Evolutionary conservation across 2,888 invertebrate species (phyloP).

Genomic region (Eumacrocentrus americanus): DNA sequence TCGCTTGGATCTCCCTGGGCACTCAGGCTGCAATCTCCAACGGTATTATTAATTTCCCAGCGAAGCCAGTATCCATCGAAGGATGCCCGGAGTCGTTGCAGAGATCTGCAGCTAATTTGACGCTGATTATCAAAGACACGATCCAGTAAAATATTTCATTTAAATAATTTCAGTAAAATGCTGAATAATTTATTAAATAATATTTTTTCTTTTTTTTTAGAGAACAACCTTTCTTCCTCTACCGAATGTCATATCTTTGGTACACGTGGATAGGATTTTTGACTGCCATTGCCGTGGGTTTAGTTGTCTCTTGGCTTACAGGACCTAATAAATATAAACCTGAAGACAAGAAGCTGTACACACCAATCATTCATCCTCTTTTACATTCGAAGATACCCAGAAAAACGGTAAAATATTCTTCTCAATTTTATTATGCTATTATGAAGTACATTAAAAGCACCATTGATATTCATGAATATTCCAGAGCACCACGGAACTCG

Average conservation of each 20-base stretch:
- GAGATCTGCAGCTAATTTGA: slow-evolving; percentile 45
- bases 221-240: slow-evolving; percentile 70
- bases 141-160: slow-evolving; percentile 38
- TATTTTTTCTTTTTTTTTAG: slow-evolving; percentile 49
- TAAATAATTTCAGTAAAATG: slow-evolving; percentile 2
- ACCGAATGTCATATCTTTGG: slow-evolving; percentile 78
- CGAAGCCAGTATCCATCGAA: slow-evolving; percentile 69
- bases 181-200: slow-evolving; percentile 14
- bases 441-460: too few relatives aligned
- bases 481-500: slow-evolving; percentile 35
- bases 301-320: slow-evolving; percentile 73
- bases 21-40: slow-evolving; percentile 72
- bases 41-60: slow-evolving; percentile 67
- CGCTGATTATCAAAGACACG: slow-evolving; percentile 40
- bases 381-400: slow-evolving; percentile 46
- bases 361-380: slow-evolving; percentile 69
- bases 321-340: slow-evolving; percentile 67
- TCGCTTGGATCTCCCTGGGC: slow-evolving; percentile 74
- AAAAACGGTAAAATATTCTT: slow-evolving; percentile 35
- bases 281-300: slow-evolving; percentile 70
- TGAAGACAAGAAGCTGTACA: slow-evolving; percentile 69
- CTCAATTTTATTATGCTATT: too few relatives aligned
- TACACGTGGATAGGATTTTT: slow-evolving; percentile 76
- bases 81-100: slow-evolving; percentile 62
- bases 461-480: too few relatives aligned